Evolutionary conservation across 2,797 vertebrate genomes (phyloP).

Genomic region (Fundulus diaphanus): DNA sequence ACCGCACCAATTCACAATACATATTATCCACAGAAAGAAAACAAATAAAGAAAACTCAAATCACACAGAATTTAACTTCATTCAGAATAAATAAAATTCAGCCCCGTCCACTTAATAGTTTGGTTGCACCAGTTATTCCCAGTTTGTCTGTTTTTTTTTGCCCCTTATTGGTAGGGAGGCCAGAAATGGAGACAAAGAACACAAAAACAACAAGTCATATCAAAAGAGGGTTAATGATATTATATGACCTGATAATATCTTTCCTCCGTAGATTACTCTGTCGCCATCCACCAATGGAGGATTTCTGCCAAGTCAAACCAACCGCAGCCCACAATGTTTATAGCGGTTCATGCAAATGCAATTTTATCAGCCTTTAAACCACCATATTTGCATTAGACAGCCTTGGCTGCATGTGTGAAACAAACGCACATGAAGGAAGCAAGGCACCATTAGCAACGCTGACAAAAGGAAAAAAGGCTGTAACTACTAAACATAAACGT

Average conservation of each 20-base stretch:
- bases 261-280: not conserved
- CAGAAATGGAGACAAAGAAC: not conserved
- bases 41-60: not conserved
- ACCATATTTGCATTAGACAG: not conserved
- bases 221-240: not conserved
- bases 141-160: no score
- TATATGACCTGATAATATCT: not conserved
- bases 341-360: not conserved
- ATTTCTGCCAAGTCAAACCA: not conserved
- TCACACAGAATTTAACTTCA: no score
- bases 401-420: not conserved
- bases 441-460: no score
- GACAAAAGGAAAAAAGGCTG: no score
- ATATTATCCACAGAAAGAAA: not conserved
- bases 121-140: not conserved
- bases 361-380: not conserved
- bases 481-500: no score
- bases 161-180: no score
- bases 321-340: not conserved
- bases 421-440: not conserved
- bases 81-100: no score
- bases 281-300: not conserved
- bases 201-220: not conserved
- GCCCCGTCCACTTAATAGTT: not conserved
- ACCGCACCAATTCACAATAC: not conserved